Conservation (phyloP, 2,113 vertebrate genomes). For the Lophius piscatorius region DNA sequence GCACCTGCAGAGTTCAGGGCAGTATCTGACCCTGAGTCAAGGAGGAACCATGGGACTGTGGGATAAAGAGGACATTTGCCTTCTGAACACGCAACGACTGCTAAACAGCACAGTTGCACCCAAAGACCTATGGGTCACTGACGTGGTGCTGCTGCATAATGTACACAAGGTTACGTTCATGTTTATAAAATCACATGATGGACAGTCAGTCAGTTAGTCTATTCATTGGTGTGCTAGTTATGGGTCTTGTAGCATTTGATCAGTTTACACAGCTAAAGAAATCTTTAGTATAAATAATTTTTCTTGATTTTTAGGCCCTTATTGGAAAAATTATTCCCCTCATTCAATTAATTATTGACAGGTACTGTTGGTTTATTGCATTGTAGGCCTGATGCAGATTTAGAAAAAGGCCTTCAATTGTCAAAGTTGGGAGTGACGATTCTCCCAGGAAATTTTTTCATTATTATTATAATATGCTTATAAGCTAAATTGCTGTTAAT, state of each 20-base stretch:
- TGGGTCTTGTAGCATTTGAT: background rate
- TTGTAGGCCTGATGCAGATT: slow-evolving; percentile 18
- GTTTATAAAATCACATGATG: background rate
- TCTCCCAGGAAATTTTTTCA: background rate
- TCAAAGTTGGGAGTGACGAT: no score
- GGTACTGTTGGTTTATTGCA: slow-evolving; percentile 26
- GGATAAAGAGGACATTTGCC: slow-evolving; percentile 78
- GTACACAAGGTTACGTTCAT: slow-evolving; percentile 81
- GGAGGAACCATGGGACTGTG: slow-evolving; percentile 82
- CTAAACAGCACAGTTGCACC: slow-evolving; percentile 78
- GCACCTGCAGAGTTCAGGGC: slow-evolving; percentile 76
- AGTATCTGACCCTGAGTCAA: slow-evolving; percentile 84
- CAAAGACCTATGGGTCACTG: slow-evolving; percentile 87
- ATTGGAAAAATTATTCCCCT: background rate
- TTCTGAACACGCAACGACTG: slow-evolving; percentile 78
- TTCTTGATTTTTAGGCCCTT: no score
- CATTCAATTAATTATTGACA: slow-evolving; percentile 49
- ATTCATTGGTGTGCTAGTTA: no score
- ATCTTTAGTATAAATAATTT: background rate
- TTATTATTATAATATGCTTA: background rate
- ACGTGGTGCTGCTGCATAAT: slow-evolving; percentile 82
- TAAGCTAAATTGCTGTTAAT: background rate
- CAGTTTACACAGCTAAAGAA: background rate
- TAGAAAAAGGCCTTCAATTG: no score
- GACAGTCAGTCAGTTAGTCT: background rate